Evolutionary conservation across 2,888 invertebrate genomes (phyloP), one percentile per base, ranked within the genome.

Genomic region (Perizoma flavofasciatum): DNA sequence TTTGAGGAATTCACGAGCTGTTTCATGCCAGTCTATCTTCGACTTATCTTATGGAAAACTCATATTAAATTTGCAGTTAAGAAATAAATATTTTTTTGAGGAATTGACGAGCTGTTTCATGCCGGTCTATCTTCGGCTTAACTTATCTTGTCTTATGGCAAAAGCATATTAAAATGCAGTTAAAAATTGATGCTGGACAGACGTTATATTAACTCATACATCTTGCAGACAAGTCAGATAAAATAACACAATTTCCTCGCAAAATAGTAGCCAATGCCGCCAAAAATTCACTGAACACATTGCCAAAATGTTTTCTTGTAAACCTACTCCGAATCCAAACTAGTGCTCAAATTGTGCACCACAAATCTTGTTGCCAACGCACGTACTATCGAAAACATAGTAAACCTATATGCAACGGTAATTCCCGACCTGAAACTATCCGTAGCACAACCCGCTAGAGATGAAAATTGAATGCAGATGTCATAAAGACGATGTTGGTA

Each of bases 221-320:
- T 37, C 11, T 40, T 4, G 32, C 34, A 22, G n/a, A 56, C 45
- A 55, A 33, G 8, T 32, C 35, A 10, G 10, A 39, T 43, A 43
- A 58, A 58, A 61, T 53, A 55, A 64, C 62, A 44, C 60, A 49
- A 64, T 60, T 46, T 44, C 11, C 3, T 8, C 44, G 32, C 50
- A 50, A 61, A 59, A 62, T 53, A 58, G 10, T 54, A 52, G 53
- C 57, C 54, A 51, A 41, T 50, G 49, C 8, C 11, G 41, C 54
- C 47, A 52, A 59, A 49, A 59, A 65, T 56, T 57, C 57, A 7
- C 44, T 22, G 55, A 55, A 34, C 39, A 8, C 55, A 47, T 60
- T 66, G 66, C 68, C 68, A 68, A 68, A 68, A 66, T 59, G 56
- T 65, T 68, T 67, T 61, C 62, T 56, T 62, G 61, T 63, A 68